A percentile compares a stretch with the other conserved stretches of the same genome.
phyloP scores from a whole-genome alignment of 2,113 vertebrate genomes.

The Ploceus nigricollis region DNA sequence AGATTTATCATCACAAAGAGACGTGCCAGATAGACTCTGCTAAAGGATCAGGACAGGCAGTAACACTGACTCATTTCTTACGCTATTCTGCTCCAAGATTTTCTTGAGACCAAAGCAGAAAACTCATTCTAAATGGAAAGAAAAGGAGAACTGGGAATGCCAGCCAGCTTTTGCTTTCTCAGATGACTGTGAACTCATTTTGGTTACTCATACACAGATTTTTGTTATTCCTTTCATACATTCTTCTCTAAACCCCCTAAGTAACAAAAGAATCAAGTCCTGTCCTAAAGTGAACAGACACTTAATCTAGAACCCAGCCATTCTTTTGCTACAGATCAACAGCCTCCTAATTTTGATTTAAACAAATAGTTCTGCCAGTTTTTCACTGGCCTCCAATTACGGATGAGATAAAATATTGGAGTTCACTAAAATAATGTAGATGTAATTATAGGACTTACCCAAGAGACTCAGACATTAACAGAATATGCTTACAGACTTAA shows the following conservation, averaged over 20 bases:
- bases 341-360: neutral
- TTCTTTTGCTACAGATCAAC: neutral
- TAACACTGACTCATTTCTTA: slow-evolving; percentile 42
- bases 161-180: neutral
- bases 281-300: neutral
- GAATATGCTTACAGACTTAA: neutral
- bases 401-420: neutral
- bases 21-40: neutral
- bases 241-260: neutral
- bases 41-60: neutral
- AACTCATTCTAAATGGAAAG: neutral
- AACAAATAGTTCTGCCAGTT: neutral
- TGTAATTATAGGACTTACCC: neutral
- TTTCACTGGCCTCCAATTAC: neutral
- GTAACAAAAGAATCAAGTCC: neutral
- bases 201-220: neutral
- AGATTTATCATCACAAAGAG: neutral
- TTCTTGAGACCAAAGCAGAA: neutral
- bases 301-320: neutral
- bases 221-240: neutral
- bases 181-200: neutral
- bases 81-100: neutral
- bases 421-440: neutral
- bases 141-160: slow-evolving; percentile 7
- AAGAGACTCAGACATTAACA: neutral